Percentiles rank a stretch among this genome's conserved stretches.
These are phyloP conservation scores for Bagarius yarrelli DNA, from an alignment of 2,113 vertebrate genomes.

Conservation along the genomic window DNA sequence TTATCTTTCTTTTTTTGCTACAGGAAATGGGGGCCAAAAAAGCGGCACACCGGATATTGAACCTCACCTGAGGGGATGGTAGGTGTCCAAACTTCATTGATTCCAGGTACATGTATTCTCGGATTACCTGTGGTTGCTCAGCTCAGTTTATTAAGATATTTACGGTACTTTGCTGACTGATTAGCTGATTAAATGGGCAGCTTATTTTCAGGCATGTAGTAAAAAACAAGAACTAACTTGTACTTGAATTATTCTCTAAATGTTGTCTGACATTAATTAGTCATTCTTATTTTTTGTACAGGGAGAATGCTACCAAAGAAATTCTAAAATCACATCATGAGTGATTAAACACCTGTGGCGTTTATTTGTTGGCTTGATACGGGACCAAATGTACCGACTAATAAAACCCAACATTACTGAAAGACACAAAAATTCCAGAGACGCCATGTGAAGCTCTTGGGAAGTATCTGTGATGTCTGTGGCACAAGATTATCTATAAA, in stretches of 20 bases:
- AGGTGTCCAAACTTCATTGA: conserved; percentile 54
- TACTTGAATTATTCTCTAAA: background rate
- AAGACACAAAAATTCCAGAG: background rate
- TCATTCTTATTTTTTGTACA: conserved; percentile 42
- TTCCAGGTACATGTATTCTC: conserved; percentile 16
- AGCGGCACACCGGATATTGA: conserved; percentile 82
- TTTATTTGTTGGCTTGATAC: background rate
- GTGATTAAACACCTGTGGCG: conserved; percentile 46
- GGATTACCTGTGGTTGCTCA: background rate
- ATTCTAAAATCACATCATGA: conserved; percentile 68
- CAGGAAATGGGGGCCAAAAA: conserved; percentile 80
- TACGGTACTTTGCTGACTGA: background rate
- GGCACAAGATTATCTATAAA: background rate
- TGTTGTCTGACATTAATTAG: background rate
- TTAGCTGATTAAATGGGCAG: background rate
- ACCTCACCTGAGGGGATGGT: conserved; percentile 77
- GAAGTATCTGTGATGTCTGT: background rate
- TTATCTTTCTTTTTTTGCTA: conserved; percentile 37
- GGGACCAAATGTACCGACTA: background rate
- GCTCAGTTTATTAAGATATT: background rate
- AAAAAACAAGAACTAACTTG: background rate
- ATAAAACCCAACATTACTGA: conserved; percentile 16
- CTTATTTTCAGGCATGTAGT: background rate
- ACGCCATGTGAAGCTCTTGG: background rate
- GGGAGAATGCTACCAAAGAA: conserved; percentile 66